Evolutionary conservation across 2,113 vertebrate genomes (phyloP).

Genomic region (Ptyas mucosa): DNA sequence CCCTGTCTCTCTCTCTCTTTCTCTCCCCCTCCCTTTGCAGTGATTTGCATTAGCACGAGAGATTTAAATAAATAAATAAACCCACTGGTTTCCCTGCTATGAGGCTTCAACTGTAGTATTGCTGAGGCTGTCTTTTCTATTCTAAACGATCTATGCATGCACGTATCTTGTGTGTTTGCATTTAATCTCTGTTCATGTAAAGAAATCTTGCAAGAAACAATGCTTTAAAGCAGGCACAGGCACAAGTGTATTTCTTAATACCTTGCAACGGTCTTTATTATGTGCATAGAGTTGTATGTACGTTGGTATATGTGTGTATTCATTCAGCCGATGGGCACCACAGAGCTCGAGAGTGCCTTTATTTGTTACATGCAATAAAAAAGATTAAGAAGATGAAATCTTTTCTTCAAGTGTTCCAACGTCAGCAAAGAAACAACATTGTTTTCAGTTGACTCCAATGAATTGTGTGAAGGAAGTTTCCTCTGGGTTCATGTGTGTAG

Average conservation of each 20-base stretch:
- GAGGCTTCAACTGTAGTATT: conserved; percentile 27
- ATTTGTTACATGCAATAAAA: conserved; percentile 27
- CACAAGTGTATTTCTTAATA: conserved; percentile 42
- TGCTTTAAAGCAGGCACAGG: conserved; percentile 33
- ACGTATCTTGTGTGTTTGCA: not conserved
- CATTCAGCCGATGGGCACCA: conserved; percentile 54
- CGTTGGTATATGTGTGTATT: not conserved
- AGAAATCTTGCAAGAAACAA: conserved; percentile 14
- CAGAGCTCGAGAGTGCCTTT: conserved; percentile 64
- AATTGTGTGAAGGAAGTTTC: conserved; percentile 40
- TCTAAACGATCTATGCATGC: not conserved
- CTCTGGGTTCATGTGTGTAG: not conserved
- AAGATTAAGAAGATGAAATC: conserved; percentile 11
- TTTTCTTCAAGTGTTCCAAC: conserved; percentile 14
- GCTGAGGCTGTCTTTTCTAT: conserved; percentile 26
- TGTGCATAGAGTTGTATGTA: not conserved
- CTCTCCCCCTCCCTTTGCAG: not conserved
- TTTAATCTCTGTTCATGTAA: conserved; percentile 39
- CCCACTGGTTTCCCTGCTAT: conserved; percentile 37
- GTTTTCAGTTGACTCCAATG: conserved; percentile 13
- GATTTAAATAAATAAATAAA: conserved; percentile 39
- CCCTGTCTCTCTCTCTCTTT: no score
- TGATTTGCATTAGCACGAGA: conserved; percentile 53
- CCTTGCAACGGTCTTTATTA: not conserved
- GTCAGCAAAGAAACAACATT: conserved; percentile 14